Evolutionary conservation across 2,113 vertebrate species (phyloP), one percentile per base, ranked within the genome.

Genomic region (Corythornis vintsioides): DNA sequence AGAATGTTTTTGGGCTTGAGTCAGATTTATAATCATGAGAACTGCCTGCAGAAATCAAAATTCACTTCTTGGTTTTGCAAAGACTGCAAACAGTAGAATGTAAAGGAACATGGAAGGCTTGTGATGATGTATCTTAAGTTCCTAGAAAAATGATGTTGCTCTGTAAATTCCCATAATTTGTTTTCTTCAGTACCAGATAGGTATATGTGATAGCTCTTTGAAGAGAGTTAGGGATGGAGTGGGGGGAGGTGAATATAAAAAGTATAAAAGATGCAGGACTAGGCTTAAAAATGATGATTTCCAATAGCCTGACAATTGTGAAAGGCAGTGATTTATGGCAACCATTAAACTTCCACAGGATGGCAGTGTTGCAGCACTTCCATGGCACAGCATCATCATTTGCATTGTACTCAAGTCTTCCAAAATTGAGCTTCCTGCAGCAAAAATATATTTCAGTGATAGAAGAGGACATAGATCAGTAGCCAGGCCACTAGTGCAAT

Each of bases 281-380:
- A 20, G 53, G 13, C 25, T 87, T 71, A 31, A 79, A 81, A 94
- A 42, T 52, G 0, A 5, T 65, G 12, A 31, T 67, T 92, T 86
- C 45, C 11, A 50, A 9, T 67, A 12, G 48, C 83, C n/a, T 91
- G 89, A 74, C 25, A 81, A 29, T 59, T 40, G 74, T 50, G 86
- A 66, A 93, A 79, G 60, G n/a, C 48, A 74, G 25, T 91, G 88
- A 95, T 92, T 91, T 89, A 90, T 92, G 90, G 94, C 97, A 97
- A 93, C 96, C 79, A 73, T 83, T 92, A 72, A 90, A 83, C 40
- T 95, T 96, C 97, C 98, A 98, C 97, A 97, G 92, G 97, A 97
- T 98, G 98, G 97, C 97, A 98, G 92, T 97, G 89, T 98, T 96
- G 96, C 78, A 94, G 83, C 88, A 85, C 91, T 93, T 89, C 81